Evolutionary conservation across 2,888 invertebrate genomes (phyloP), one percentile per base, ranked within the genome.

Genomic region (Deroplatys truncata): DNA sequence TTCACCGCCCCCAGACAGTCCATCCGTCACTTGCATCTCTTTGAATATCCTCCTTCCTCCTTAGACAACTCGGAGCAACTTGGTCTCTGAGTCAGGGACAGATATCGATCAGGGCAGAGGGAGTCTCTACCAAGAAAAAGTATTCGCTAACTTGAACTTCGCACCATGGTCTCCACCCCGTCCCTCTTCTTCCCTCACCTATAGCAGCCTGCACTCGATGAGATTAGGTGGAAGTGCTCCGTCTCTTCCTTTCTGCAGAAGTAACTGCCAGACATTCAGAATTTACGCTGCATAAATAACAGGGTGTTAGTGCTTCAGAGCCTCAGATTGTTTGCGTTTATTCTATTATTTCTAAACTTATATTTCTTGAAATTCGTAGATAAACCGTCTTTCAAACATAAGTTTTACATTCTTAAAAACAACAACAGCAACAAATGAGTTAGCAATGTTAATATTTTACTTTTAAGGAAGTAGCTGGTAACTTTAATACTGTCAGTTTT

Each of bases 21-120:
- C 87, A 83, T 87, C 87, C 87, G 87, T 87, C 87, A 87, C 83
- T 87, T 56, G 35, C 87, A 87, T 87, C 87, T 87, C 87, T 87
- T 87, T 87, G 87, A 87, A 87, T 87, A 87, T 82, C 82, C 87
- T 35, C 87, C 56, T 87, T 87, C 87, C 83, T 87, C 87, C 83
- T 87, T 87, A 87, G 35, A 87, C 82, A 87, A 28, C 83, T 72
- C 56, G 56, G 20, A 72, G 56, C 56, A 72, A 72, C 56, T 72
- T 72, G 20, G 56, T 72, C 56, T 72, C 20, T 15, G 56, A 56
- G 56, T 56, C 56, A 72, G 56, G 56, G 56, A 72, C 56, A 72
- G 56, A 72, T 72, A 72, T 72, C 56, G 56, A 72, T 72, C 56
- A 72, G 20, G 56, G 56, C 56, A 72, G 56, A 72, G 56, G 43